Evolutionary conservation across 1,140 invertebrate genomes (phyloP).

Genomic region (Drosophila ficusphila): DNA sequence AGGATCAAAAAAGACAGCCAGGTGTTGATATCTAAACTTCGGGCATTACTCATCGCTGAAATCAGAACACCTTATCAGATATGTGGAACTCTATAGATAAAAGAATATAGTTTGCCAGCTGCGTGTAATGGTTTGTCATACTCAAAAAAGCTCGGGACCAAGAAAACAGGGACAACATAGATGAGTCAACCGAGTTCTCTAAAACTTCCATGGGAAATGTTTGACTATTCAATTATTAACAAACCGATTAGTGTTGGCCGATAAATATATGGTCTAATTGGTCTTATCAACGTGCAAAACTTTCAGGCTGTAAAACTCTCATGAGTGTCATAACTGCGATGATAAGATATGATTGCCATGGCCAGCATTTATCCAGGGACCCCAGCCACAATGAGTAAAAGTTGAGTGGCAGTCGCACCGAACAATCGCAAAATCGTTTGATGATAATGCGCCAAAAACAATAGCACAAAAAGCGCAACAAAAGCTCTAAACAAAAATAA

Average conservation of each 20-base stretch:
- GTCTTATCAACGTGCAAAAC: constrained; percentile 24
- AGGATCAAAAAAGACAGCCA: constrained; percentile 7
- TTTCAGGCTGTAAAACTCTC: constrained; percentile 20
- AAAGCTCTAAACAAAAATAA: constrained; percentile 43
- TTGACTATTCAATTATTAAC: background rate
- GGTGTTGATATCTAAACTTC: constrained; percentile 22
- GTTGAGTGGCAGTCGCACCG: constrained; percentile 29
- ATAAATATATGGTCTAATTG: background rate
- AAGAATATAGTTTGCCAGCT: background rate
- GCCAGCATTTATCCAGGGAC: constrained; percentile 30
- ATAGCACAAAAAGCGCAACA: constrained; percentile 18
- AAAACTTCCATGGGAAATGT: constrained; percentile 7
- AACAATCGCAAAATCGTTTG: constrained; percentile 38
- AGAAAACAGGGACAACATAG: background rate
- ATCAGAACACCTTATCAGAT: constrained; percentile 35
- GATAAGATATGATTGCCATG: constrained; percentile 36
- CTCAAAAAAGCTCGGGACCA: background rate
- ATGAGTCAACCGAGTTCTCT: constrained; percentile 7
- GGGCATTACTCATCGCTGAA: constrained; percentile 29
- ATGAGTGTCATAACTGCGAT: constrained; percentile 7
- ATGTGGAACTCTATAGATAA: constrained; percentile 8
- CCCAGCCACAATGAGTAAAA: background rate
- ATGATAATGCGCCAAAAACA: constrained; percentile 52
- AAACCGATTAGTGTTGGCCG: background rate
- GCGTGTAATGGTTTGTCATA: background rate